Percentiles rank a stretch among this genome's conserved stretches.
phyloP scores from a whole-genome alignment of 2,797 vertebrate species.

The Rhabdomys pumilio region DNA sequence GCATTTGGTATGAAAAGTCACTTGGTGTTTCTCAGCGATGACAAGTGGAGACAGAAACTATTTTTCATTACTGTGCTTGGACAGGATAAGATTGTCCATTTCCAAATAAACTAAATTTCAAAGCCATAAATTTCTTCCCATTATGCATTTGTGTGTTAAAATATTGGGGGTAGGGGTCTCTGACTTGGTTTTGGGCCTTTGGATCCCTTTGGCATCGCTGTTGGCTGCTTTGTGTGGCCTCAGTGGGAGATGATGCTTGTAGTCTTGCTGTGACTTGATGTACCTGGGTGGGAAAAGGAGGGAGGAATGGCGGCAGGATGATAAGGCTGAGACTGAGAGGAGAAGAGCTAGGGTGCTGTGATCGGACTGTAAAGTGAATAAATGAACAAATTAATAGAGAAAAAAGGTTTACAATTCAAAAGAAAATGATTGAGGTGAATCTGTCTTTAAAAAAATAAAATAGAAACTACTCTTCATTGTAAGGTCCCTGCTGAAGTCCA shows the following conservation, averaged over 20 bases:
- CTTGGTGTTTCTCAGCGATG: neutral
- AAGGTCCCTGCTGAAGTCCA: neutral
- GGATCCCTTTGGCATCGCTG: neutral
- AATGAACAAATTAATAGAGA: neutral
- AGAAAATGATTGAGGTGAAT: neutral
- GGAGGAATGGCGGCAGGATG: neutral
- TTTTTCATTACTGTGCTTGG: neutral
- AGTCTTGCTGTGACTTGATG: too few species aligned
- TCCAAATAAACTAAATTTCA: neutral
- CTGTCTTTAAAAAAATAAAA: neutral
- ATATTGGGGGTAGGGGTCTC: neutral
- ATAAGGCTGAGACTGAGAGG: neutral
- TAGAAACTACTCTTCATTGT: neutral
- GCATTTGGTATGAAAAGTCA: neutral
- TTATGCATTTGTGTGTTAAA: neutral
- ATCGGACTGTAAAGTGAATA: neutral
- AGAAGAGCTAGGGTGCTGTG: neutral
- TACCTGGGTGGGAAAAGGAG: neutral
- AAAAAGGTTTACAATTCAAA: neutral
- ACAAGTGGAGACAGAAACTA: neutral
- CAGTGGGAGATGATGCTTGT: too few species aligned
- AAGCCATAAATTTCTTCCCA: neutral
- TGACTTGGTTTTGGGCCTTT: neutral
- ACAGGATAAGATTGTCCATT: neutral
- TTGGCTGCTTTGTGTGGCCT: too few species aligned